phyloP scores from a whole-genome alignment of 1,140 invertebrate genomes.

The Camponotus vicinus region DNA sequence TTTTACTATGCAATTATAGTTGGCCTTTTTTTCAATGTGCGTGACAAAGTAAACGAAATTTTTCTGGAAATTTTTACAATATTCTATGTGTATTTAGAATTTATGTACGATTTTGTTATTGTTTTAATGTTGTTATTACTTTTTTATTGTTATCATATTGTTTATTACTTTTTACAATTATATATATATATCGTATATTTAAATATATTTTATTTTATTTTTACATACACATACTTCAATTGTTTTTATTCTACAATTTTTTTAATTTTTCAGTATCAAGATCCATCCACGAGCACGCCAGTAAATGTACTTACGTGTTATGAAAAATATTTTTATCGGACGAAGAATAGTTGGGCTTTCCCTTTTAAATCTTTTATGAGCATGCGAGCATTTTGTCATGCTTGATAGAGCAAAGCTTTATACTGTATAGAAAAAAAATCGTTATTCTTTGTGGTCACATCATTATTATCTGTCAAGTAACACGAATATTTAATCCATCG shows the following conservation, averaged over 20 bases:
- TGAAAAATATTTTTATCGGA: conserved; percentile 52
- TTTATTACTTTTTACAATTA: not conserved
- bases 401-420: conserved; percentile 36
- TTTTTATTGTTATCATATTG: no score
- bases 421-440: conserved; percentile 15
- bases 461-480: not conserved
- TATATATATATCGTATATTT: not conserved
- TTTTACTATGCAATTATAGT: no score
- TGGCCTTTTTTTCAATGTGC: no score
- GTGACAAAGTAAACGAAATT: no score
- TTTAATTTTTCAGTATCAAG: not conserved
- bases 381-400: conserved; percentile 27
- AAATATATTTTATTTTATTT: not conserved
- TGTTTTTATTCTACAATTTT: conserved; percentile 10
- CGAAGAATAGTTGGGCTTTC: conserved; percentile 11
- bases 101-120: no score
- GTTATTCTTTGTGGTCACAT: not conserved
- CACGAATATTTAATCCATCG: not conserved
- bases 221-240: not conserved
- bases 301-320: conserved; percentile 18
- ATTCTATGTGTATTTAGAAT: no score
- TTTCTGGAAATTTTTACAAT: no score
- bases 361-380: conserved; percentile 23
- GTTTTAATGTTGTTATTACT: not conserved
- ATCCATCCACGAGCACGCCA: not conserved